These are phyloP conservation scores for Drosophila navojoa DNA, from an alignment of 1,140 invertebrate species.

Conservation along the genomic window DNA sequence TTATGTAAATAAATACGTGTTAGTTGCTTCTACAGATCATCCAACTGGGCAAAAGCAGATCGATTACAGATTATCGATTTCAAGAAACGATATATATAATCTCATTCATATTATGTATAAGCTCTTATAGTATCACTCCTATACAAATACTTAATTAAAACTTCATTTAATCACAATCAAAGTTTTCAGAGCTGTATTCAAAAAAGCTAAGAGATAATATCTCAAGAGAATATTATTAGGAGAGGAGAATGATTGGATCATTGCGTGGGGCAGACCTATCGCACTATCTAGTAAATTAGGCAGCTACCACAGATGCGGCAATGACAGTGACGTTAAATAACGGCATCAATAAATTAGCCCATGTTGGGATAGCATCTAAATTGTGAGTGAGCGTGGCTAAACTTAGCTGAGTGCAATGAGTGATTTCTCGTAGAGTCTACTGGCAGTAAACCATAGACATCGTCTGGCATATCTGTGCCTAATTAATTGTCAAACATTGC, in stretches of 20 bases:
- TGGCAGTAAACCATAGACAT: conserved; percentile 20
- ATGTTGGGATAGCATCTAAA: conserved; percentile 27
- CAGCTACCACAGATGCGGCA: not conserved
- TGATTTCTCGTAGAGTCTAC: conserved; percentile 17
- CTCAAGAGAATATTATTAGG: not conserved
- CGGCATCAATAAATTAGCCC: conserved; percentile 52
- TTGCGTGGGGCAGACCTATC: not conserved
- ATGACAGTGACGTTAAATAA: conserved; percentile 27
- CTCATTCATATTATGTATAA: no score
- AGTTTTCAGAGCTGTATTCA: not conserved
- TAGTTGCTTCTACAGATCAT: no score
- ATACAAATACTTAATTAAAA: no score
- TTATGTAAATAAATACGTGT: no score
- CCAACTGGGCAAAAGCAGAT: no score
- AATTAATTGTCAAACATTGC: conserved; percentile 82
- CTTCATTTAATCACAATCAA: no score
- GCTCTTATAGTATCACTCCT: no score
- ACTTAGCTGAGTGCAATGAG: conserved; percentile 10
- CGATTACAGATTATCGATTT: not conserved
- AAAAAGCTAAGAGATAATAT: not conserved
- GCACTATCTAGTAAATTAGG: not conserved
- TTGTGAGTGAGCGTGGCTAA: conserved; percentile 13
- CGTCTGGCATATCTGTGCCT: conserved; percentile 59
- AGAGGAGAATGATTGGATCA: not conserved
- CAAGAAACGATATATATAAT: no score